Percentiles rank a stretch among this genome's conserved stretches.
Evolutionary conservation across 2,888 invertebrate species (phyloP).

Genomic region (Drosophila koepferae): DNA sequence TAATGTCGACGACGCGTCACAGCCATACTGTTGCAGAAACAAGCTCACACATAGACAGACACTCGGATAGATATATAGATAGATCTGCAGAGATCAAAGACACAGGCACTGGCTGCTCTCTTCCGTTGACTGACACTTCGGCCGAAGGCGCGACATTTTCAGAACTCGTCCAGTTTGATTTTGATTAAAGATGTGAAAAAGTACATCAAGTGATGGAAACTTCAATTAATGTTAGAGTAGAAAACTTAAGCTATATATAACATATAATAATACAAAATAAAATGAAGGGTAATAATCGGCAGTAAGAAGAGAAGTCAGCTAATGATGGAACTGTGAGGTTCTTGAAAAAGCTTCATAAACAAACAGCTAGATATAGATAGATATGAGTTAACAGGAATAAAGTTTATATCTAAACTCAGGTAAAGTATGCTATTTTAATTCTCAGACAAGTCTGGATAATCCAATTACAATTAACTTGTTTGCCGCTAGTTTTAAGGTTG

Average conservation of each 20-base stretch:
- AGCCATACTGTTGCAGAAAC: conserved; percentile 29
- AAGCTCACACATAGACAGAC: conserved; percentile 14
- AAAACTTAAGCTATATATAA: not conserved
- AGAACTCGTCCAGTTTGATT: conserved; percentile 37
- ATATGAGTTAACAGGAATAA: not conserved
- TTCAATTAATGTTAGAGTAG: not conserved
- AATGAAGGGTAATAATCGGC: not conserved
- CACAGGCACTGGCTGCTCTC: conserved; percentile 13
- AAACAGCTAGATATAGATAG: not conserved
- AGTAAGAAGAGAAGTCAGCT: not conserved
- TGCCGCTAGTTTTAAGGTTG: not conserved
- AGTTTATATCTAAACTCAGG: too few species aligned
- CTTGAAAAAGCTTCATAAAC: not conserved
- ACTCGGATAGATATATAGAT: conserved; percentile 19
- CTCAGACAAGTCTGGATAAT: not conserved
- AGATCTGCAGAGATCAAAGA: conserved; percentile 61
- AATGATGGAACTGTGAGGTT: not conserved
- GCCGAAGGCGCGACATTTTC: conserved; percentile 31
- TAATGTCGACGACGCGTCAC: conserved; percentile 62
- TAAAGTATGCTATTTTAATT: not conserved
- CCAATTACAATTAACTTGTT: conserved; percentile 13
- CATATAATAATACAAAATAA: too few species aligned
- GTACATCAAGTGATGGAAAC: not conserved
- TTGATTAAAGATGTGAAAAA: conserved; percentile 2
- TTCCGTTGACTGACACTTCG: conserved; percentile 39